Base-by-base conservation (phyloP, 2,113 vertebrate species). In the Lophotis ruficrista region DNA sequence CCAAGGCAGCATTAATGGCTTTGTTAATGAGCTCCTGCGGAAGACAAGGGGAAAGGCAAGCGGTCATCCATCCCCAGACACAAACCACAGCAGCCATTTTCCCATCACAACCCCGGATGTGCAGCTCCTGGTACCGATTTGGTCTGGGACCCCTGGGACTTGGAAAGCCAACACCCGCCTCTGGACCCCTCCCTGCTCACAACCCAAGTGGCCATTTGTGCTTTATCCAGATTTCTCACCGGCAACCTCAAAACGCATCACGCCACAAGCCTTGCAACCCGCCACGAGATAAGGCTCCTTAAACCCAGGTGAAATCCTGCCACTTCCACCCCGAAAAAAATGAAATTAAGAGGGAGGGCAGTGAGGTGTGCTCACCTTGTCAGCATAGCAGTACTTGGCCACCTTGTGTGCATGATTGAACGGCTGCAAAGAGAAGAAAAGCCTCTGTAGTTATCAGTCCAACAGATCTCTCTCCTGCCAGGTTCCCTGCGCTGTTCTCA, bases 311-410 rank as follows among this genome's bases (percentile, higher is more conserved):
- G 2, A 64, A 48, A 15, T 0, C 2, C 53, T 41, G 37, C 35
- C 2, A 4, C 33, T 37, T 37, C 14, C 31, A 16, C 8, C 25
- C 19, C 1, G 0, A 2, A n/a, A 6, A 38, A 2, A 4, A 9
- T 2, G 4, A 22, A 60, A 18, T 10, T 21, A 30, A 45, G 38
- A 50, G 16, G 16, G 5, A 48, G 8, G 6, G 53, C 23, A 51
- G 22, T 1, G 5, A 37, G 85, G 9, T 1, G 35, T 2, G 28
- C 98, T 98, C 94, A 99, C 99, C 99, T 99, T 98, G 97, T 99
- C 98, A 3, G 99, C 99, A 0, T 99, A 99, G 94, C 99, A 99
- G 98, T 98, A 99, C 97, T 99, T 99, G 83, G 99, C 99, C 89
- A 99, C 98, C 85, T 98, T 99, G 94, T 99, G 99, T 0, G 98